A percentile compares a stretch with the other conserved stretches of the same genome.
These are phyloP conservation scores for Albula glossodonta DNA, from an alignment of 2,113 vertebrate genomes.

Conservation along the genomic window DNA sequence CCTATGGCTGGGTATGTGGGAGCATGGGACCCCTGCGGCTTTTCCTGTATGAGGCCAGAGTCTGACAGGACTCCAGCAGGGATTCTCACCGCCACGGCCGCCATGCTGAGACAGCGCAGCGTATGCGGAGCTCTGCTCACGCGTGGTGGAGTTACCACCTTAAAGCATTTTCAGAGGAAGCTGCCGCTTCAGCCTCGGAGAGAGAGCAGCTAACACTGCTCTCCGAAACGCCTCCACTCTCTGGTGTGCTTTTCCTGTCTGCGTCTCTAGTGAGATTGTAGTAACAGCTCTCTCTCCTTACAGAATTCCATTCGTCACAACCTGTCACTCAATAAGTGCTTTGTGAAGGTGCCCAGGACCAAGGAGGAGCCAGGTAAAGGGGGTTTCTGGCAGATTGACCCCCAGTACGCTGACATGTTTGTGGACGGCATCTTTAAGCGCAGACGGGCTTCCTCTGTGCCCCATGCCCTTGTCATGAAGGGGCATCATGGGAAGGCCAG, in stretches of 20 bases:
- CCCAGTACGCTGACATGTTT: conserved; percentile 53
- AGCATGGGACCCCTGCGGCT: background rate
- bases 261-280: background rate
- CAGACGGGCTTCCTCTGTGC: conserved; percentile 31
- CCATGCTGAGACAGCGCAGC: too few relatives aligned
- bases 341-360: conserved; percentile 73
- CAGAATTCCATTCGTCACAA: conserved; percentile 77
- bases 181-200: too few relatives aligned
- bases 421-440: conserved; percentile 50
- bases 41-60: too few relatives aligned
- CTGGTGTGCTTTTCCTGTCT: background rate
- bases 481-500: conserved; percentile 10
- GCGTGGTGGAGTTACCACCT: too few relatives aligned
- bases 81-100: too few relatives aligned
- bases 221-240: background rate
- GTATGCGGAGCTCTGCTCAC: too few relatives aligned
- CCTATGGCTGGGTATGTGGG: background rate
- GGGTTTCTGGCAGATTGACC: conserved; percentile 63
- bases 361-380: conserved; percentile 76
- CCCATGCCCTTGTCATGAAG: background rate
- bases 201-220: too few relatives aligned
- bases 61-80: too few relatives aligned
- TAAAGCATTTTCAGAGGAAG: too few relatives aligned
- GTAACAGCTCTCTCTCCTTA: conserved; percentile 6
- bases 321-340: conserved; percentile 75